phyloP scores from a whole-genome alignment of 2,113 vertebrate species.

The Sander vitreus region DNA sequence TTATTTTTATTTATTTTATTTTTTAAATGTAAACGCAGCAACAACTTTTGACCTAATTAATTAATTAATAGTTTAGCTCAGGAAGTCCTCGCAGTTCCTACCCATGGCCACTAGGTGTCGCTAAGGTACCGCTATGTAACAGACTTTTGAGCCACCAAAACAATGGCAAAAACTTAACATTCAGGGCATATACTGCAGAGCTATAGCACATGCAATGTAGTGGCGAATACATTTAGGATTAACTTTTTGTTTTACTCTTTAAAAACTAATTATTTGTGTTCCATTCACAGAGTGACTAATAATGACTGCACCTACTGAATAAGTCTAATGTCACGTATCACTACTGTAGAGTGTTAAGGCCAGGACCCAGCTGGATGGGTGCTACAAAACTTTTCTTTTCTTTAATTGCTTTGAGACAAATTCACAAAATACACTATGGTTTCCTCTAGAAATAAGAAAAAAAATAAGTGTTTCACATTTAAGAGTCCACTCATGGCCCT shows the following conservation, averaged over 20 bases:
- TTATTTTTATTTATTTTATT: neutral
- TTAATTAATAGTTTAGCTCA: neutral
- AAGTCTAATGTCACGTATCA: neutral
- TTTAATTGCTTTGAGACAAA: neutral
- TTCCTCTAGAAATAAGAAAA: neutral
- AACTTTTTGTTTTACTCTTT: neutral
- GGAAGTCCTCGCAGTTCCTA: neutral
- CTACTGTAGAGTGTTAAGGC: neutral
- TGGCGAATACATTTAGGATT: neutral
- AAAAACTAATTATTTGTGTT: neutral
- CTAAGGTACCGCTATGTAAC: neutral
- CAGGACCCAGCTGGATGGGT: neutral
- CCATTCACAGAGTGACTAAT: rapidly evolving
- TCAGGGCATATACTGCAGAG: neutral
- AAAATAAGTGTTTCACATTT: constrained; percentile 41
- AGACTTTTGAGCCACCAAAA: neutral
- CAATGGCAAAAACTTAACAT: neutral
- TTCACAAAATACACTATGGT: neutral
- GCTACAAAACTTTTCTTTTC: neutral
- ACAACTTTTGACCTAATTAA: rapidly evolving
- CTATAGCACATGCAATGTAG: neutral
- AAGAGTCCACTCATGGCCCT: neutral
- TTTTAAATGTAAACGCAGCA: neutral
- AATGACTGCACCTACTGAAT: no score
- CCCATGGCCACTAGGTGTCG: constrained; percentile 37